Evolutionary conservation across 2,797 vertebrate genomes (phyloP).

Genomic region (Eulemur mongoz): DNA sequence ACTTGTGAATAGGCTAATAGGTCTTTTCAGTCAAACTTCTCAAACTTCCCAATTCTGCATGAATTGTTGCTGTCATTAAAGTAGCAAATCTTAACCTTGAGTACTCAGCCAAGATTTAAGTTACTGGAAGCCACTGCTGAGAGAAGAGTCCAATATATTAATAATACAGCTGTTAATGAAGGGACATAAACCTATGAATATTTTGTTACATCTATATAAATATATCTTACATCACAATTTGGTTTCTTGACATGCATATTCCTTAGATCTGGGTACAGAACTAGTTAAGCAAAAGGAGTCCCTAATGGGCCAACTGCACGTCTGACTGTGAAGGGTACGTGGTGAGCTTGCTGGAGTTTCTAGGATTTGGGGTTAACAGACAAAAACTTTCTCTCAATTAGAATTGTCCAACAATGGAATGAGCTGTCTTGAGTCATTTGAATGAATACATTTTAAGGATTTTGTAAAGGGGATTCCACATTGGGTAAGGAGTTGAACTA

Average conservation of each 20-base stretch:
- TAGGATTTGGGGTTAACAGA: neutral
- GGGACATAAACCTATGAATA: neutral
- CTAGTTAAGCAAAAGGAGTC: slow-evolving; percentile 5
- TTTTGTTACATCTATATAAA: neutral
- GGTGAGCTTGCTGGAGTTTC: neutral
- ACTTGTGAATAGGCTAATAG: neutral
- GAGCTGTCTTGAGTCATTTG: neutral
- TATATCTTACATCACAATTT: neutral
- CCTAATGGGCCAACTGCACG: neutral
- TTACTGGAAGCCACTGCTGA: neutral
- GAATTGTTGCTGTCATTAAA: neutral
- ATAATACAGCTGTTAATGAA: neutral
- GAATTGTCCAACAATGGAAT: neutral
- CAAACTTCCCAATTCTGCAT: neutral
- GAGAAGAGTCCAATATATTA: neutral
- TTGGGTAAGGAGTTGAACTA: neutral
- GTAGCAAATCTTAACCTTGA: slow-evolving; percentile 8
- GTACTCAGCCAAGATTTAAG: neutral
- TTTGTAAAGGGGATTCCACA: neutral
- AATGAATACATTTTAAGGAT: neutral
- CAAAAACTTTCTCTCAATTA: neutral
- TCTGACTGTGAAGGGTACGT: neutral
- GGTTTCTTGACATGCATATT: neutral
- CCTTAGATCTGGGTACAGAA: neutral
- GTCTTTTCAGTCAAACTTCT: slow-evolving; percentile 5